phyloP scores from a whole-genome alignment of 2,797 vertebrate species.

The Myotis myotis region DNA sequence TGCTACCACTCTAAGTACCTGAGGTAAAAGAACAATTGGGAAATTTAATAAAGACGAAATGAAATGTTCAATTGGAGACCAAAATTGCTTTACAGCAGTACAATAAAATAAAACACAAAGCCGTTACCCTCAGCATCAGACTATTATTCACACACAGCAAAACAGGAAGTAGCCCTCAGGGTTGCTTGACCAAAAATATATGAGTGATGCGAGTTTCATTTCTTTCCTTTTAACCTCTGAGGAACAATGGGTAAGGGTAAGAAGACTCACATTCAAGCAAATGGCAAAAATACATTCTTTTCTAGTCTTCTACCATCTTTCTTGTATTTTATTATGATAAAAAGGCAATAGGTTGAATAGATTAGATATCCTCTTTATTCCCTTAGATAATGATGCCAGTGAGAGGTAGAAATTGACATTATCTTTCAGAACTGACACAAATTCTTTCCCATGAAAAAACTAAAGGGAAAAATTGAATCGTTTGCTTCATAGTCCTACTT shows the following conservation, averaged over 20 bases:
- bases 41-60: slow-evolving; percentile 78
- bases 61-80: slow-evolving; percentile 72
- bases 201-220: slow-evolving; percentile 55
- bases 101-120: slow-evolving; percentile 74
- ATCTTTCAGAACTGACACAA: neutral
- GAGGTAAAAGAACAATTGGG: slow-evolving; percentile 59
- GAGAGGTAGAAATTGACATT: neutral
- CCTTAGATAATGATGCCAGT: neutral
- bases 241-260: neutral
- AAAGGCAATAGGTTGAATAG: neutral
- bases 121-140: slow-evolving; percentile 48
- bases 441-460: neutral
- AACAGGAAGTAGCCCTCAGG: slow-evolving; percentile 66
- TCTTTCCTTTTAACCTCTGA: slow-evolving; percentile 50
- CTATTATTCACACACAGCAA: slow-evolving; percentile 60
- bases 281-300: neutral
- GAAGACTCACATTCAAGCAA: neutral
- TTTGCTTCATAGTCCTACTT: neutral
- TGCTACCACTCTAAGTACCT: slow-evolving; percentile 52
- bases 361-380: neutral
- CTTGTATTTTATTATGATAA: neutral
- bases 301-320: neutral
- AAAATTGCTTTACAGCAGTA: slow-evolving; percentile 70
- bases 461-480: neutral
- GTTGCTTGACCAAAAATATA: slow-evolving; percentile 53